Evolutionary conservation across 2,797 vertebrate species (phyloP), one percentile per base, ranked within the genome.

Genomic region (Eulemur mongoz): DNA sequence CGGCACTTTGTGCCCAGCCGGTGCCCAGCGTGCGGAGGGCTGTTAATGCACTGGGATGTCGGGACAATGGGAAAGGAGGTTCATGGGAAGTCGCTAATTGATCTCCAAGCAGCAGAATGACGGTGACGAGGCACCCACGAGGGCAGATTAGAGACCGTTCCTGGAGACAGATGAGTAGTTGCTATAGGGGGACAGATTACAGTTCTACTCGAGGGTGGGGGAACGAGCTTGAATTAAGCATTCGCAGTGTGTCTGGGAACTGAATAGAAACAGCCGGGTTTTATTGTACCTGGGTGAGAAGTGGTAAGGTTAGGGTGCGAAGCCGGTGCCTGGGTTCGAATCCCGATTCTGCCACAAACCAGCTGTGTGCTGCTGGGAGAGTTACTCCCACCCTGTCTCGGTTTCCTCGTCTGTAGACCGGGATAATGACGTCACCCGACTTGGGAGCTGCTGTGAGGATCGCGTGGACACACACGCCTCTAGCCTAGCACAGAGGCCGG

Each of bases 381-480:
- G 50, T 45, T 22, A 3, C 54, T 38, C 84, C 61, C 35, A 9
- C 54, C 45, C 27, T 14, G 72, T 25, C 52, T 69, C 38, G 0
- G 43, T 30, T 40, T 72, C 52, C 63, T 81, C 11, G 9, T 20
- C 32, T 38, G 32, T 27, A 61, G 52, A 17, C 48, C 7, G 35
- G 22, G 9, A 11, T 27, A 10, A 38, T 32, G 11, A 35, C 5
- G 43, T 1, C 17, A 18, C 32, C n/a, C 13, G 18, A n/a, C 70
- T 86, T 30, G 32, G 87, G 40, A 57, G 25, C 17, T 38, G 38
- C 69, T 5, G 1, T 20, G 5, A 25, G 30, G 40, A 1, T 20
- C 3, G 7, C 4, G 8, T 1, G 45, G 7, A 6, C 4, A 2
- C 4, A 14, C 32, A 23, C 1, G 7, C 10, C 1, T 40, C 12